Percentiles rank a stretch among this genome's conserved stretches.
These are phyloP conservation scores for Nothocercus julius DNA, from an alignment of 2,113 vertebrate genomes.

Conservation along the genomic window DNA sequence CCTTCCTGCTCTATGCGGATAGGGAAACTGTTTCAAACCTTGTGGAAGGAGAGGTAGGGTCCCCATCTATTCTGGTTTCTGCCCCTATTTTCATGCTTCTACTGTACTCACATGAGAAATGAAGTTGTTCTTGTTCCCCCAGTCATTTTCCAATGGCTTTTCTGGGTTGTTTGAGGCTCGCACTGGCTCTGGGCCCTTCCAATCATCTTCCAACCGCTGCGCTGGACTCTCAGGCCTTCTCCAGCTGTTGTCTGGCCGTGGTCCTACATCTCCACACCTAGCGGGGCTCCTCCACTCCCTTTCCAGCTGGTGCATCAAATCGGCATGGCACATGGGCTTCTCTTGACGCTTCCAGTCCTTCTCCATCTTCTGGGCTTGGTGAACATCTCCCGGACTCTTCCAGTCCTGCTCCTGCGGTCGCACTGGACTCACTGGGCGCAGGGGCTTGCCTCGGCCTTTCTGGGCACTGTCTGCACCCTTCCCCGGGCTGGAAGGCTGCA, in stretches of 20 bases:
- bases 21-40: neutral
- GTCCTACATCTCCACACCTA: neutral
- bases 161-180: neutral
- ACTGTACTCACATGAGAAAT: slow-evolving; percentile 48
- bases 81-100: neutral
- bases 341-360: slow-evolving; percentile 43
- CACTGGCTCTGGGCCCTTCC: neutral
- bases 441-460: slow-evolving; percentile 56
- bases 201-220: neutral
- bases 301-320: slow-evolving; percentile 22
- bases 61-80: neutral
- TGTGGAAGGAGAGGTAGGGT: neutral
- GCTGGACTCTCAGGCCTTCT: slow-evolving; percentile 39
- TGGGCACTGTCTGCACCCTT: neutral
- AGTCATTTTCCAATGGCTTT: slow-evolving; percentile 35
- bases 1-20: neutral
- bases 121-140: slow-evolving; percentile 19
- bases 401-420: neutral
- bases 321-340: neutral
- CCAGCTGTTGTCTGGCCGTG: neutral
- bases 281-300: slow-evolving; percentile 17
- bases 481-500: neutral
- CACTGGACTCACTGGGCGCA: neutral
- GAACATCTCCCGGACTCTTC: neutral
- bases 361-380: neutral